Base-by-base conservation (phyloP, 2,797 vertebrate species). In the Neoniphon sammara region DNA sequence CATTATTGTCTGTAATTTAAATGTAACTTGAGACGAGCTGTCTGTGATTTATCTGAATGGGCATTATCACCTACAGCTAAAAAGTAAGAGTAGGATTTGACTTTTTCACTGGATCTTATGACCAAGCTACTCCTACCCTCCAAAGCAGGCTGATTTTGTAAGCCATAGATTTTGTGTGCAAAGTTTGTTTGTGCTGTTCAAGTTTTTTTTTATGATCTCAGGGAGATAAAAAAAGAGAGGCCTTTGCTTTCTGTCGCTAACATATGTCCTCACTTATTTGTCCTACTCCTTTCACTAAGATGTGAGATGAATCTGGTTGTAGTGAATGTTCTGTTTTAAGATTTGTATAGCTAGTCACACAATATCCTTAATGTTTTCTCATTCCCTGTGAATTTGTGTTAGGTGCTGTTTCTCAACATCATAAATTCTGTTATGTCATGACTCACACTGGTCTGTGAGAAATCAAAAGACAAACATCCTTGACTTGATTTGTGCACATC, bases 221-320 rank as follows among this genome's bases (percentile, higher is more conserved):
- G 75, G 78, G 63, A 77, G 70, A 69, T 83, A 83, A 80, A 50
- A 31, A n/a, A 70, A 86, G 56, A 56, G 75, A 78, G 71, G 77
- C 71, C 50, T 66, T 79, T 53, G 57, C 62, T 78, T 69, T 77
- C 77, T 87, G 59, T 63, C 39, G 82, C 66, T 3, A 55, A 81
- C 86, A 89, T 70, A 53, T 85, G 88, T 89, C 82, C 85, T 79
- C 49, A 14, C 81, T 89, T 85, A 87, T 71, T 49, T 78, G 81
- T 73, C 21, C 39, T 70, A 71, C 89, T 87, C 66, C 49, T 72
- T 81, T 70, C 69, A 74, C 71, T 53, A 47, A 81, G 42, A 82
- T 72, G 70, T 83, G 66, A 89, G 68, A 53, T 8, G 52, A 75
- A 47, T 57, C 71, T 53, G 79, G 66, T 66, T 78, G 72, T 66